These are phyloP conservation scores for Urocynchramus pylzowi DNA, from an alignment of 2,113 vertebrate genomes.

Conservation along the genomic window DNA sequence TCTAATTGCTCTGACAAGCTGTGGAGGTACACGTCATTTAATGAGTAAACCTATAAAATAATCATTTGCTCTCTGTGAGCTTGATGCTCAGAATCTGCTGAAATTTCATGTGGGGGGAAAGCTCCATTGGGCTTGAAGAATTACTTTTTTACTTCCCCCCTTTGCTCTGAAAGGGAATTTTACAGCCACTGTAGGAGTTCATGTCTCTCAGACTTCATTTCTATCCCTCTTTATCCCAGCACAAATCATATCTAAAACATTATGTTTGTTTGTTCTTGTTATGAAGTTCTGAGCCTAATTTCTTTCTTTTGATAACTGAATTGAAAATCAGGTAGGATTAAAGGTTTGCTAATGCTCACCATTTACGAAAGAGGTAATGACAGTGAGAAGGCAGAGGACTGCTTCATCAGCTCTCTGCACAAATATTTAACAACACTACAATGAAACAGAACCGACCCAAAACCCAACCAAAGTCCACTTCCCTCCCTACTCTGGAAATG, in stretches of 20 bases:
- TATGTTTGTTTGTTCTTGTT: neutral
- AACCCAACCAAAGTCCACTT: neutral
- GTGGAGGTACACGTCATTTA: neutral
- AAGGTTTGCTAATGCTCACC: neutral
- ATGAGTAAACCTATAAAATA: conserved; percentile 44
- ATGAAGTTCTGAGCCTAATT: neutral
- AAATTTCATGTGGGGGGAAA: neutral
- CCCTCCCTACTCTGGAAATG: neutral
- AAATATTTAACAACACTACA: neutral
- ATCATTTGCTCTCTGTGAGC: neutral
- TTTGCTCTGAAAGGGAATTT: neutral
- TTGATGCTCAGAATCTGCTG: neutral
- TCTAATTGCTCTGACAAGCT: conserved; percentile 1
- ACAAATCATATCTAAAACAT: neutral
- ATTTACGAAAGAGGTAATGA: neutral
- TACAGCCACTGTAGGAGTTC: neutral
- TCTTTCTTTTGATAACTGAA: neutral
- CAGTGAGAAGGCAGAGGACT: neutral
- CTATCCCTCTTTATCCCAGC: neutral
- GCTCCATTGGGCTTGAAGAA: neutral
- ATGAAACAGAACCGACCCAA: neutral
- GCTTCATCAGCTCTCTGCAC: neutral
- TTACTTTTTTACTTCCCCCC: neutral
- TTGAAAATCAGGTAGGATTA: neutral
- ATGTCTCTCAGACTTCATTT: neutral